A percentile compares a stretch with the other conserved stretches of the same genome.
Conservation (phyloP, 2,797 vertebrate species). For the Mormyrus proboscirostris region DNA sequence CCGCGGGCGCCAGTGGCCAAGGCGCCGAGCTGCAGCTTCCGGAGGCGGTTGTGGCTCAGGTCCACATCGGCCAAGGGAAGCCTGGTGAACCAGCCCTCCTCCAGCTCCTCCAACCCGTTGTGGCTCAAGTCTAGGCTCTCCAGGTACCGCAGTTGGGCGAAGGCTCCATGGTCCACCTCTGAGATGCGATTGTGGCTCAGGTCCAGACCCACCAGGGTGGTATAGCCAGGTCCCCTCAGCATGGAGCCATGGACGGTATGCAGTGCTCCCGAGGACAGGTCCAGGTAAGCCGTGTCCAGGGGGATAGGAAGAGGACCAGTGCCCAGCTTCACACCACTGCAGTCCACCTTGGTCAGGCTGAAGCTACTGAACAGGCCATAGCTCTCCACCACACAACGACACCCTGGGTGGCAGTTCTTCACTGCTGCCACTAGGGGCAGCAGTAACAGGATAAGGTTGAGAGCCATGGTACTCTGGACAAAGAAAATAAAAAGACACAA, state of each 20-base stretch:
- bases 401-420: conserved; percentile 79
- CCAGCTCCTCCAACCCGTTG: conserved; percentile 72
- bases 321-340: conserved; percentile 71
- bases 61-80: conserved; percentile 83
- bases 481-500: background rate
- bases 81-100: conserved; percentile 68
- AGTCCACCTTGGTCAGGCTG: conserved; percentile 90
- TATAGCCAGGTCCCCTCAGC: conserved; percentile 87
- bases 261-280: conserved; percentile 80
- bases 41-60: conserved; percentile 82
- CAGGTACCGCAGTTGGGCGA: conserved; percentile 86
- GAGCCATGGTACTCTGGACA: conserved; percentile 62
- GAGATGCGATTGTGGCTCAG: conserved; percentile 83
- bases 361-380: conserved; percentile 96
- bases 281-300: conserved; percentile 83
- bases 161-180: conserved; percentile 66
- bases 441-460: conserved; percentile 55
- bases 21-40: conserved; percentile 63
- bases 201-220: conserved; percentile 85
- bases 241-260: conserved; percentile 73
- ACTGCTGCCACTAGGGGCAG: conserved; percentile 44
- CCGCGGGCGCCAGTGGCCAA: conserved; percentile 71
- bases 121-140: conserved; percentile 89
- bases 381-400: conserved; percentile 87
- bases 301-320: conserved; percentile 79